A percentile compares a stretch with the other conserved stretches of the same genome.
Conservation (phyloP, 2,888 invertebrate species). For the Silvanus unidentatus region DNA sequence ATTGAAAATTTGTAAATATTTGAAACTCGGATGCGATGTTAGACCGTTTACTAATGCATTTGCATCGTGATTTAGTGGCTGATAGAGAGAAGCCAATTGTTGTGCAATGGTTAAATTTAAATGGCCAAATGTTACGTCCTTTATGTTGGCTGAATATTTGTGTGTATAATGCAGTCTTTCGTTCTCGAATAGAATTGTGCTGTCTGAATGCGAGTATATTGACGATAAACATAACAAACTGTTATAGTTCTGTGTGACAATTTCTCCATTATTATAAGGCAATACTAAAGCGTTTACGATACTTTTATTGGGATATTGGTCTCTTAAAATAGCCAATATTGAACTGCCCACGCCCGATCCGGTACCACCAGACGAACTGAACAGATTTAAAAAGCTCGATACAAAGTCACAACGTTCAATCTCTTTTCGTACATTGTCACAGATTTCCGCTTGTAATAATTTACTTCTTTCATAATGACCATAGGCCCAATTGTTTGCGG, state of each 20-base stretch:
- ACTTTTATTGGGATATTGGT: conserved; percentile 47
- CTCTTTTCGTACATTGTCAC: conserved; percentile 44
- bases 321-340: conserved; percentile 42
- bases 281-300: conserved; percentile 44
- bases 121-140: conserved; percentile 39
- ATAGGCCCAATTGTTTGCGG: conserved; percentile 53
- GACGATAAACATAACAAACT: conserved; percentile 47
- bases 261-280: conserved; percentile 49
- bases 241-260: conserved; percentile 51
- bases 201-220: conserved; percentile 44
- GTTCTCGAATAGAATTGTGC: conserved; percentile 48
- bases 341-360: conserved; percentile 51
- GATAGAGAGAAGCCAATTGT: conserved; percentile 47
- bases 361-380: conserved; percentile 51
- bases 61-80: conserved; percentile 39
- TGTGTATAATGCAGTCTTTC: conserved; percentile 46
- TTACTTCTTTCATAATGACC: conserved; percentile 47
- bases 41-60: conserved; percentile 40
- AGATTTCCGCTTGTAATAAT: conserved; percentile 36
- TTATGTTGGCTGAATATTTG: conserved; percentile 28
- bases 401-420: conserved; percentile 45
- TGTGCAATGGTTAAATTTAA: conserved; percentile 48
- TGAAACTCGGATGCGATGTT: conserved; percentile 48
- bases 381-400: conserved; percentile 45
- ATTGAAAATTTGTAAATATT: conserved; percentile 45